phyloP scores from a whole-genome alignment of 2,797 vertebrate genomes.

The Avahi laniger region DNA sequence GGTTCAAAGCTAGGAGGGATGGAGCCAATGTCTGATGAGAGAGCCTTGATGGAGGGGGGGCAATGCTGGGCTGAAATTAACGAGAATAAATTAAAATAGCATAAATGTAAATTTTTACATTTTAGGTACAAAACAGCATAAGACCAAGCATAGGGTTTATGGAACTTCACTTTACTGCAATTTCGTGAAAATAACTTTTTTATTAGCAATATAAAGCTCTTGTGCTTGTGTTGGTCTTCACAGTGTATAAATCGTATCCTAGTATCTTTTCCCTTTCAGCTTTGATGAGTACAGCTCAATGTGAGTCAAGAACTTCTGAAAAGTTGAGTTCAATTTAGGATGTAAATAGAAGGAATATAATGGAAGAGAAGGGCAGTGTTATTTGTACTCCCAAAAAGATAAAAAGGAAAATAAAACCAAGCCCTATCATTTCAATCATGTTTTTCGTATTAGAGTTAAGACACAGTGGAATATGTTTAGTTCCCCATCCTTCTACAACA shows the following conservation, averaged over 20 bases:
- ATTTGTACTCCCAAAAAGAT: not conserved
- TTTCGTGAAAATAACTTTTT: conserved; percentile 19
- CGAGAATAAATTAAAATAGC: conserved; percentile 55
- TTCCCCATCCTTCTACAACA: not conserved
- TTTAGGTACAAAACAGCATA: conserved; percentile 26
- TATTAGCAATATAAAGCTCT: conserved; percentile 20
- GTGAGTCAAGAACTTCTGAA: not conserved
- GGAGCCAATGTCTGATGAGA: conserved; percentile 41
- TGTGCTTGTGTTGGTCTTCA: not conserved
- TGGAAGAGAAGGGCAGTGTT: not conserved
- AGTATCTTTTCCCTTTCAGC: not conserved
- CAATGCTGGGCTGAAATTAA: conserved; percentile 3
- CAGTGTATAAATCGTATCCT: not conserved
- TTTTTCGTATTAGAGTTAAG: not conserved
- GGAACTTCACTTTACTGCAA: not conserved
- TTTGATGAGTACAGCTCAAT: not conserved
- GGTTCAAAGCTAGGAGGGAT: conserved; percentile 11
- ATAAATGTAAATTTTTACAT: conserved; percentile 41
- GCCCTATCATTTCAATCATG: not conserved
- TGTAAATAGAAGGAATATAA: not conserved
- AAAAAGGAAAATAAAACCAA: not conserved
- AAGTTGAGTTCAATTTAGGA: not conserved
- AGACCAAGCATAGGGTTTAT: not conserved
- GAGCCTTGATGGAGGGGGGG: not conserved
- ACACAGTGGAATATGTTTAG: not conserved